Base-by-base conservation (phyloP, 2,113 vertebrate species). In the Piaya cayana region DNA sequence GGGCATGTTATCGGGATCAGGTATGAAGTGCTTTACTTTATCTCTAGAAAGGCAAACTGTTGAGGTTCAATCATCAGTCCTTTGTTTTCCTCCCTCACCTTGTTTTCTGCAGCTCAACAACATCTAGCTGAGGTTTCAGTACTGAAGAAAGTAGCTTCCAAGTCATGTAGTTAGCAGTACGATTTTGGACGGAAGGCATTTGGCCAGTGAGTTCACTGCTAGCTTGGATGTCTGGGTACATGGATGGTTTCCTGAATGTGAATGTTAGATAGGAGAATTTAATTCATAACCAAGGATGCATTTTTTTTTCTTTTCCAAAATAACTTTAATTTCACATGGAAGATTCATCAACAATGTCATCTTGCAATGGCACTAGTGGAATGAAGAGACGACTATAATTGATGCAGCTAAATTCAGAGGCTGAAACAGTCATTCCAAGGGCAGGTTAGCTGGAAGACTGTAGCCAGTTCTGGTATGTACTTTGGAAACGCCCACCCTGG, bases 391-490 rank as follows among this genome's bases (percentile, higher is more conserved):
- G 91, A 88, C 88, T 21, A 15, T 20, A 77, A 77, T 26, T 14
- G 25, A 93, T 47, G 32, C 32, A 78, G 52, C 77, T 89, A 82
- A 91, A 84, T 89, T 94, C 81, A 89, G 78, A 87, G 69, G 65
- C 37, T 79, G 62, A 79, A 96, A 68, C n/a, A 75, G 37, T 55
- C 2, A 0, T 92, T 89, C 56, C 65, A 91, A 71, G 65, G 84
- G 81, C 72, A 87, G 74, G 84, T 94, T 91, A 86, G 37, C 47
- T 89, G 39, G 78, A 84, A 89, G 84, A 43, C 91, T 69, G 42
- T 45, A 92, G 56, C 52, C 4, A 4, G 39, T 70, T 78, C 89
- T 91, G 77, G 59, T 81, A 74, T 67, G 72, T 39, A 58, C 64
- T 93, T 78, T 47, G 77, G 79, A 89, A 88, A 81, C 74, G 74